Conservation (phyloP, 2,113 vertebrate species). For the Stigmatopora nigra region DNA sequence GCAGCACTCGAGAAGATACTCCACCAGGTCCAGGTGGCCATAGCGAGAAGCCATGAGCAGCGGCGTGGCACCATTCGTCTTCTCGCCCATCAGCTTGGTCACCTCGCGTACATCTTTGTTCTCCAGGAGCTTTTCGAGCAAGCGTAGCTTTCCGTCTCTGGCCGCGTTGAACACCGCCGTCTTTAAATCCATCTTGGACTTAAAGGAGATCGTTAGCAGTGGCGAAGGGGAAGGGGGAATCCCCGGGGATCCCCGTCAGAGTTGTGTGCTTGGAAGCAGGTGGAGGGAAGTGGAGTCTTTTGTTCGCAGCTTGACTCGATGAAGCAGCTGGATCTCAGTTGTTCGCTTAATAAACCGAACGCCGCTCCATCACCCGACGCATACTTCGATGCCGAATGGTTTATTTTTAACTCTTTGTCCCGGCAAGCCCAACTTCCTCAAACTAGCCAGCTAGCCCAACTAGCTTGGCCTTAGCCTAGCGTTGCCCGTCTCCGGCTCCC, state of each 20-base stretch:
- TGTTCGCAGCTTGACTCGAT: constrained; percentile 53
- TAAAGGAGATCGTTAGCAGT: no score
- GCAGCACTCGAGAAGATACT: constrained; percentile 91
- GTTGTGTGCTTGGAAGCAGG: not conserved
- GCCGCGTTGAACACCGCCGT: constrained; percentile 97
- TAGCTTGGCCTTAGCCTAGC: constrained; percentile 14
- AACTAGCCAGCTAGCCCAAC: constrained; percentile 4
- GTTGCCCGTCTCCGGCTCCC: constrained; percentile 11
- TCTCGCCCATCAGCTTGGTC: constrained; percentile 83
- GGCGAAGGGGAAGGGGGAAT: not conserved
- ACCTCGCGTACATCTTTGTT: constrained; percentile 89
- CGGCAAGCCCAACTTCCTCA: not conserved
- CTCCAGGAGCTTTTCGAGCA: constrained; percentile 89
- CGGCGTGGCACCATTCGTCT: constrained; percentile 91
- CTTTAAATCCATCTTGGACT: constrained; percentile 87
- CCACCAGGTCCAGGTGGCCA: constrained; percentile 95
- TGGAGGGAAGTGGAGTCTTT: constrained; percentile 32
- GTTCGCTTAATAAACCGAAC: not conserved
- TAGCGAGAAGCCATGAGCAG: constrained; percentile 93
- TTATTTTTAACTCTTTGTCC: not conserved
- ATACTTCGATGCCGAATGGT: not conserved
- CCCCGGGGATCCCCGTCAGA: not conserved
- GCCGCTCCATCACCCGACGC: not conserved
- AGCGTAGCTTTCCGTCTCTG: constrained; percentile 90
- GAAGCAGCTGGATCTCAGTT: not conserved